phyloP scores from a whole-genome alignment of 2,888 invertebrate species.

The Formica aserva region DNA sequence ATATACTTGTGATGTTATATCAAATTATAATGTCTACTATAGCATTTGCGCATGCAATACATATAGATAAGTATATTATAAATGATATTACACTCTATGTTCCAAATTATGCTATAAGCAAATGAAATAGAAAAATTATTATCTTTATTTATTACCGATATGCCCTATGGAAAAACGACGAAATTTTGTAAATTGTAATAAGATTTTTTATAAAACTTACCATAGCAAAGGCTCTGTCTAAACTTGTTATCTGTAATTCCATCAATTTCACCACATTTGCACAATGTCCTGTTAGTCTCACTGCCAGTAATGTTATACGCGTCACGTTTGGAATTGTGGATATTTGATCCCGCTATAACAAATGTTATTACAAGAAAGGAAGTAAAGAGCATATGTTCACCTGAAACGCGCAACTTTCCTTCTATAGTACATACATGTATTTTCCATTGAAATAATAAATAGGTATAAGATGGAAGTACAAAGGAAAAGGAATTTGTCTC shows the following conservation, averaged over 20 bases:
- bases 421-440: constrained; percentile 26
- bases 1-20: constrained; percentile 35
- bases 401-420: constrained; percentile 14
- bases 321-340: background rate
- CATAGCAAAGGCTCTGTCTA: constrained; percentile 55
- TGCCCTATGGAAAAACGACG: constrained; percentile 54
- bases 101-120: constrained; percentile 58
- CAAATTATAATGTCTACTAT: constrained; percentile 5
- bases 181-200: constrained; percentile 69
- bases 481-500: constrained; percentile 37
- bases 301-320: constrained; percentile 11
- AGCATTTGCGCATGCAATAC: background rate
- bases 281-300: constrained; percentile 20
- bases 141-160: constrained; percentile 63
- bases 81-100: constrained; percentile 45
- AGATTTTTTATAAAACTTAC: constrained; percentile 71
- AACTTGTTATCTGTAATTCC: constrained; percentile 14
- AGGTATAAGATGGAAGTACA: constrained; percentile 20
- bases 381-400: constrained; percentile 1
- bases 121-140: constrained; percentile 41
- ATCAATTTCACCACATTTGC: background rate
- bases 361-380: background rate
- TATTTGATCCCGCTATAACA: background rate
- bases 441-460: constrained; percentile 33
- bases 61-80: constrained; percentile 57